Conservation (phyloP, 2,888 invertebrate species). For the Drosophila testacea region DNA sequence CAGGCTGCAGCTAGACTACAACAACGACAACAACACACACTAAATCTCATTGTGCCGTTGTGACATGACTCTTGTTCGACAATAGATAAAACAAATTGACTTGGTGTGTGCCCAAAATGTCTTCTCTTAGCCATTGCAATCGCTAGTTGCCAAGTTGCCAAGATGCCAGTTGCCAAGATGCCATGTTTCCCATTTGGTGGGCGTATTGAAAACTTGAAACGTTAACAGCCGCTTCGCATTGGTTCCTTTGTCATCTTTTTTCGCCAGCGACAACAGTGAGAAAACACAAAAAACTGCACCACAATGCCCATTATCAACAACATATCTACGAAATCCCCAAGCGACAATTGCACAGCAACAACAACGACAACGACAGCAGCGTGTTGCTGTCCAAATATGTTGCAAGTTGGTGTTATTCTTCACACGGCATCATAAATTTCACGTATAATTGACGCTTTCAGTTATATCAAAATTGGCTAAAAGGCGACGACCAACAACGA, state of each 20-base stretch:
- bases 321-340: conserved; percentile 69
- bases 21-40: conserved; percentile 53
- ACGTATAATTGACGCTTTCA: conserved; percentile 84
- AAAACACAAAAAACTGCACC: conserved; percentile 61
- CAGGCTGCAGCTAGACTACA: conserved; percentile 16
- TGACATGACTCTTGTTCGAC: conserved; percentile 82
- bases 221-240: conserved; percentile 50
- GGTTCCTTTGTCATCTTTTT: conserved; percentile 76
- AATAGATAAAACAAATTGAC: conserved; percentile 84
- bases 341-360: conserved; percentile 66
- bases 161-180: conserved; percentile 15
- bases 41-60: conserved; percentile 80
- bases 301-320: conserved; percentile 77
- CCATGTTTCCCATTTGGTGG: conserved; percentile 36
- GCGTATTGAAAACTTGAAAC: conserved; percentile 57
- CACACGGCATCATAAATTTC: conserved; percentile 84
- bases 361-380: conserved; percentile 31
- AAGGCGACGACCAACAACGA: conserved; percentile 55
- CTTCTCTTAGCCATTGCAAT: conserved; percentile 67
- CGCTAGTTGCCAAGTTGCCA: conserved; percentile 23
- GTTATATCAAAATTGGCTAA: conserved; percentile 82
- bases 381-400: conserved; percentile 78
- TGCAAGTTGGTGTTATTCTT: conserved; percentile 83
- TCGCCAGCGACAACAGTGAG: conserved; percentile 50
- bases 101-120: conserved; percentile 83